phyloP scores from a whole-genome alignment of 1,140 invertebrate genomes.

The Stenopsyche tienmushanensis region DNA sequence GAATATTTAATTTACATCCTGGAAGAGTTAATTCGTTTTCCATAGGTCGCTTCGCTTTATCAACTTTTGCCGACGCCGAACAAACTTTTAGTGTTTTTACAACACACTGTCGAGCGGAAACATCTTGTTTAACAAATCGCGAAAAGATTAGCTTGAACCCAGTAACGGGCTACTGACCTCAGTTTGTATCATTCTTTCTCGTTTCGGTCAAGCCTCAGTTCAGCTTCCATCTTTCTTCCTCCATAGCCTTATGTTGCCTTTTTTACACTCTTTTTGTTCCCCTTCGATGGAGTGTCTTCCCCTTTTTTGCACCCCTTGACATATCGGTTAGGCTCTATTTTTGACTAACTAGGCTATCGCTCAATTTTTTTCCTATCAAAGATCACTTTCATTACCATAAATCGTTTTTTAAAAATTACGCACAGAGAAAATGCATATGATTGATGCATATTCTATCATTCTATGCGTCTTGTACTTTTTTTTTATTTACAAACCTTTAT shows the following conservation, averaged over 20 bases:
- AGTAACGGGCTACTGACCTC: constrained; percentile 17
- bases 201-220: too few relatives aligned
- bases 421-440: too few relatives aligned
- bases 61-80: constrained; percentile 1
- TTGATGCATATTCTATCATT: too few relatives aligned
- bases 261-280: background rate
- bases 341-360: background rate
- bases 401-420: too few relatives aligned
- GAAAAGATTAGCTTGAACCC: constrained; percentile 26
- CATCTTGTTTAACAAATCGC: constrained; percentile 28
- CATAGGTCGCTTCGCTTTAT: constrained; percentile 26
- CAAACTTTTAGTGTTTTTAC: constrained; percentile 13
- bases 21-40: constrained; percentile 19
- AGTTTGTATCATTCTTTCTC: background rate
- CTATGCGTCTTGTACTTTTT: too few relatives aligned
- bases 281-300: background rate
- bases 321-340: background rate
- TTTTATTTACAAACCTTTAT: too few relatives aligned
- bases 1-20: too few relatives aligned
- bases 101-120: constrained; percentile 1
- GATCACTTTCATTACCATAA: too few relatives aligned
- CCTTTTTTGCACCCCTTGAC: background rate
- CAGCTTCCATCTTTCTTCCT: background rate
- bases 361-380: background rate
- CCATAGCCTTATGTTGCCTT: constrained; percentile 4